A percentile compares a stretch with the other conserved stretches of the same genome.
These are phyloP conservation scores for Rhyacophila brunnea DNA, from an alignment of 1,140 invertebrate genomes.

Conservation along the genomic window DNA sequence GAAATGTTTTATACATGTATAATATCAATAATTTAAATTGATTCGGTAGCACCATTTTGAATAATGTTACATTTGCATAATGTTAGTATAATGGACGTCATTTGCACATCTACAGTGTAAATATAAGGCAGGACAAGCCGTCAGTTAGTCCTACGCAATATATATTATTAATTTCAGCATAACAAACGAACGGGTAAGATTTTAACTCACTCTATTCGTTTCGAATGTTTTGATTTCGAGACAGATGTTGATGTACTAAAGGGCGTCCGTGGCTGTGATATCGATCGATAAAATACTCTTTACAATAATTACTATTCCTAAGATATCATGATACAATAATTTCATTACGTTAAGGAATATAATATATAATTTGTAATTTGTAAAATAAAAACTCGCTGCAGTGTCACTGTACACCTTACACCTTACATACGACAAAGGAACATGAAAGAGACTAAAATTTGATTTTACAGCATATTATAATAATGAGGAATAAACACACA, in stretches of 20 bases:
- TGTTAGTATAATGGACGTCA: slow-evolving; percentile 14
- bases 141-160: too few species aligned
- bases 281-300: too few species aligned
- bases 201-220: too few species aligned
- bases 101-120: slow-evolving; percentile 1
- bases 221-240: too few species aligned
- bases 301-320: too few species aligned
- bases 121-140: slow-evolving; percentile 7
- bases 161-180: too few species aligned
- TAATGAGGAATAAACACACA: slow-evolving; percentile 10
- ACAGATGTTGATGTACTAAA: too few species aligned
- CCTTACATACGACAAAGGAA: slow-evolving; percentile 19
- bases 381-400: neutral
- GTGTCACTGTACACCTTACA: neutral
- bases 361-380: too few species aligned
- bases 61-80: slow-evolving; percentile 18
- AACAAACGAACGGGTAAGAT: too few species aligned
- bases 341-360: too few species aligned
- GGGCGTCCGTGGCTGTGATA: too few species aligned
- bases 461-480: slow-evolving; percentile 9
- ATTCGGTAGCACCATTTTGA: slow-evolving; percentile 24
- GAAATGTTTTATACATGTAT: slow-evolving; percentile 13
- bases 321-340: too few species aligned
- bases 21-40: slow-evolving; percentile 18
- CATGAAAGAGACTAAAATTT: slow-evolving; percentile 23